Evolutionary conservation across 2,888 invertebrate species (phyloP), one percentile per base, ranked within the genome.

Genomic region (Trachelus iudaicus): DNA sequence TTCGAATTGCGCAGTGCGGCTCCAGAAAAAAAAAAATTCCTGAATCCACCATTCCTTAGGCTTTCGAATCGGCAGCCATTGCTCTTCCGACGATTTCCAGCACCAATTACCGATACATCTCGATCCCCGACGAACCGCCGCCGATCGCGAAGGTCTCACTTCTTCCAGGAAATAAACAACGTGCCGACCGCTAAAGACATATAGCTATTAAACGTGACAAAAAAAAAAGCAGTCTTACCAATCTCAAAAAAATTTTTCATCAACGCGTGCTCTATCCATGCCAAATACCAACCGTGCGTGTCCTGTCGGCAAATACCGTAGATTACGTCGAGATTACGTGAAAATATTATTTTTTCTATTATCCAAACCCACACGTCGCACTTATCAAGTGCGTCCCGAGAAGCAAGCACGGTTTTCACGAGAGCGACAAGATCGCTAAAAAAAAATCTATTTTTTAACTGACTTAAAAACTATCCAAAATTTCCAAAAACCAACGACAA

Each of bases 1-100:
- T 80, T 80, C 77, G 81, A 76, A 81, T 81, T 77, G 78, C 81
- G 56, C 77, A 77, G 77, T 80, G 71, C 76, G 76, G 15, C 73
- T 75, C 56, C 23, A 23, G 23, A 23, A 23, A 35, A 35, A 35
- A 56, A 23, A 56, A 23, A 40, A 23, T 56, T 56, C 23, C 56
- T 56, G 23, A 23, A 56, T 56, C 23, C 56, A 23, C 56, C 15
- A 56, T 56, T 15, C 56, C 56, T 23, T 9, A 15, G 56, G 23
- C 56, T 56, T 56, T 23, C 23, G 56, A 56, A 56, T 56, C 56
- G 23, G 56, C 56, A 56, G 56, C 56, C 56, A 56, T 56, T 56
- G 56, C 56, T 23, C 56, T 6, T 15, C 56, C 23, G 56, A 56
- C 56, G 56, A 56, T 56, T 23, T 23, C 56, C 56, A 56, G 56